Evolutionary conservation across 2,888 invertebrate genomes (phyloP), one percentile per base, ranked within the genome.

Genomic region (Pimpla rufipes): DNA sequence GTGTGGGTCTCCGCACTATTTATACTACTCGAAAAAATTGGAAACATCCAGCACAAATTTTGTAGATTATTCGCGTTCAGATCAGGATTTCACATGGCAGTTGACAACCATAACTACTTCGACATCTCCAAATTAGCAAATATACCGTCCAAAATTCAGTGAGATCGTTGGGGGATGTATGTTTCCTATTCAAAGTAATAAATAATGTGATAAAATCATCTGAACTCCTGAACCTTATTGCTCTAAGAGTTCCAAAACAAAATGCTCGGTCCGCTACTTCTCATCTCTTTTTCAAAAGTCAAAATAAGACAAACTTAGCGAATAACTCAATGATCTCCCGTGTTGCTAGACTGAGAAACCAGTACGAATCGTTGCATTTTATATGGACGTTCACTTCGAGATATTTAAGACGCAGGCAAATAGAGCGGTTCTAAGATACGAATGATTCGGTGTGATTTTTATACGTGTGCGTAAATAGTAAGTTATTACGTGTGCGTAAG

Each of bases 121-220:
- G 11, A 7, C 42, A 42, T 42, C n/a, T 29, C 35, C n/a, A 35
- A 29, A 29, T 5, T 29, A 59, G n/a, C 35, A 29, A 35, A 35
- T 13, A 35, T 57, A 57, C 55, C 55, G 23, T 16, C 37, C 7
- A 35, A 7, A 37, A 37, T 37, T 62, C 8, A 7, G 59, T 37
- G 59, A 37, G 59, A 35, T 37, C 59, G 59, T n/a, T 62, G 37
- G n/a, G 6, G 2, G 18, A 62, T 40, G 18, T 40, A 3, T 62
- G 35, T 62, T 62, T 62, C 11, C 37, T 40, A 3, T 62, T 16
- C 6, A 47, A 47, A 16, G 50, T 18, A 16, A 7, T 50, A 18
- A 50, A 50, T 16, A 18, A 8, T 3, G 16, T 62, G 7, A 62
- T 37, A 62, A 62, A 62, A 18, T 62, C 62, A 18, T 62, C n/a